Conservation (phyloP, 2,797 vertebrate genomes). For the Periophthalmus magnuspinnatus region DNA sequence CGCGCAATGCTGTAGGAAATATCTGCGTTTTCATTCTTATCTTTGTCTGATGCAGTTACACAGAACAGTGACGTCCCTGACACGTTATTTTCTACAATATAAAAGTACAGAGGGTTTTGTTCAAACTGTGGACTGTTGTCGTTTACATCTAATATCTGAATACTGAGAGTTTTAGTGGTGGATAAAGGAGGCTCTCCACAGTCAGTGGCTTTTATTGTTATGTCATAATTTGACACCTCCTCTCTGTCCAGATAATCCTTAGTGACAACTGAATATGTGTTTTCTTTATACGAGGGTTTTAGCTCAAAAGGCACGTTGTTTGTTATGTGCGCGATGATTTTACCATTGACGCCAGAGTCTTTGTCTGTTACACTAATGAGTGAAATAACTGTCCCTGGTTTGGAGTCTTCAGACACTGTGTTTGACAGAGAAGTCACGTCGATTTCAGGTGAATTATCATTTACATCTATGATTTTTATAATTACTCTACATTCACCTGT, state of each 20-base stretch:
- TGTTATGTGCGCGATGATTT: constrained; percentile 51
- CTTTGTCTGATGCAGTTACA: constrained; percentile 61
- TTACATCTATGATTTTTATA: constrained; percentile 66
- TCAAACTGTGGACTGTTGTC: constrained; percentile 67
- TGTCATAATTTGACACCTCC: constrained; percentile 57
- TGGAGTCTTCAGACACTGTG: constrained; percentile 38
- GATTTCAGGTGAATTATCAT: constrained; percentile 74
- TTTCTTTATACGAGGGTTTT: constrained; percentile 58
- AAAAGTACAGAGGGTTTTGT: constrained; percentile 51
- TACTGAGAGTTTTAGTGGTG: constrained; percentile 47
- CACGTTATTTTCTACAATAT: constrained; percentile 70
- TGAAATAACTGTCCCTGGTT: constrained; percentile 32
- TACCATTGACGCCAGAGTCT: constrained; percentile 54
- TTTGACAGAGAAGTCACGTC: no score
- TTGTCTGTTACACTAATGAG: constrained; percentile 25
- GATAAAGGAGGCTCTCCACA: constrained; percentile 73
- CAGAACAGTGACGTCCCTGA: constrained; percentile 59
- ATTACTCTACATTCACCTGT: constrained; percentile 29
- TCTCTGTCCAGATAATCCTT: constrained; percentile 74
- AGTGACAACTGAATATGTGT: constrained; percentile 57
- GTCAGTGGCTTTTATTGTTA: constrained; percentile 76
- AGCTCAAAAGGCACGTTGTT: constrained; percentile 52
- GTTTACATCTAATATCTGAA: constrained; percentile 68
- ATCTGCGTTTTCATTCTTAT: constrained; percentile 60
- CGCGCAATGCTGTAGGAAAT: constrained; percentile 52